A percentile compares a stretch with the other conserved stretches of the same genome.
phyloP scores from a whole-genome alignment of 1,140 invertebrate species.

The Fopius arisanus region DNA sequence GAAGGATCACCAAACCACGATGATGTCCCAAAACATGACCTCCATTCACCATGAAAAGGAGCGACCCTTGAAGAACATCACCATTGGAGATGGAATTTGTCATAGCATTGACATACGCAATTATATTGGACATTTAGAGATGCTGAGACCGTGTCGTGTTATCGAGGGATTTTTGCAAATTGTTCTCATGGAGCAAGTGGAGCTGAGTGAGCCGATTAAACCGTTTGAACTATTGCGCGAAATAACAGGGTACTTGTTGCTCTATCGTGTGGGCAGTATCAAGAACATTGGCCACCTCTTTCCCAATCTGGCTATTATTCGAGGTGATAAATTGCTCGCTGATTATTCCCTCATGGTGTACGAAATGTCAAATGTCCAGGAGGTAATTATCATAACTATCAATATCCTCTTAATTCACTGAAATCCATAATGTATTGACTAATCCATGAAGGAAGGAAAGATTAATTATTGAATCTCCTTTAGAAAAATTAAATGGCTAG shows the following conservation, averaged over 20 bases:
- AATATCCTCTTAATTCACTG: too few species aligned
- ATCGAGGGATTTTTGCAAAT: constrained; percentile 77
- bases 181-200: constrained; percentile 67
- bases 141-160: constrained; percentile 68
- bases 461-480: too few species aligned
- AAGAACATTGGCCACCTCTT: constrained; percentile 61
- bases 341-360: constrained; percentile 76
- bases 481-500: too few species aligned
- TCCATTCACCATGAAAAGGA: background rate
- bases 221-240: constrained; percentile 66
- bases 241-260: constrained; percentile 76
- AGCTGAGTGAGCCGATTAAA: constrained; percentile 60
- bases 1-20: background rate
- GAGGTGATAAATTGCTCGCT: constrained; percentile 73
- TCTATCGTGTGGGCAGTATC: constrained; percentile 72
- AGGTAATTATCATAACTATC: constrained; percentile 41
- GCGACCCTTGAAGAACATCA: constrained; percentile 25
- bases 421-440: too few species aligned
- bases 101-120: constrained; percentile 67
- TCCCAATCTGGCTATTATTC: constrained; percentile 78
- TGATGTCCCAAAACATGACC: constrained; percentile 9
- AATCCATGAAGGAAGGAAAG: too few species aligned
- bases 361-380: constrained; percentile 67
- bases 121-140: constrained; percentile 57
- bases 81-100: constrained; percentile 59